Conservation (phyloP, 2,113 vertebrate genomes). For the Aegotheles bennettii region DNA sequence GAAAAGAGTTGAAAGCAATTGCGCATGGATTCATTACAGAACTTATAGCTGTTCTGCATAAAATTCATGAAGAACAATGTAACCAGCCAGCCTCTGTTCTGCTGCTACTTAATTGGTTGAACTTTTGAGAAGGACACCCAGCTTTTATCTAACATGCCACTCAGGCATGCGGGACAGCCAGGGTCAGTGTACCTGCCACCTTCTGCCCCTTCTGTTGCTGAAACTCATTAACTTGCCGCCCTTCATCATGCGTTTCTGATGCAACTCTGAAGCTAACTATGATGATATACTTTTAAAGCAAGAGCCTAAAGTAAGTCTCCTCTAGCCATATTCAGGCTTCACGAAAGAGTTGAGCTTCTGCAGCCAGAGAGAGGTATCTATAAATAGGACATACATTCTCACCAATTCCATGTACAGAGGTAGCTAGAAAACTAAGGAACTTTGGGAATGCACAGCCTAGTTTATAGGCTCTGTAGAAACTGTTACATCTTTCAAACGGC, state of each 20-base stretch:
- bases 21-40: slow-evolving; percentile 31
- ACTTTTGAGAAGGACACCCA: background rate
- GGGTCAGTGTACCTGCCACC: fast-evolving
- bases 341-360: background rate
- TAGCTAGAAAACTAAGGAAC: background rate
- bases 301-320: background rate
- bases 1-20: slow-evolving; percentile 57
- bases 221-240: background rate
- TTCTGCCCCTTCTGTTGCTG: background rate
- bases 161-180: background rate
- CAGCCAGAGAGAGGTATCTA: background rate
- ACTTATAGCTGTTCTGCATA: slow-evolving; percentile 19
- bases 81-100: background rate
- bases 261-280: background rate
- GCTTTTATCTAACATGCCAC: background rate
- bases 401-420: background rate
- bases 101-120: background rate
- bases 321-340: background rate
- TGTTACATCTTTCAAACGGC: fast-evolving
- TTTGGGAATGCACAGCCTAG: background rate
- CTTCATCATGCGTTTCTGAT: background rate
- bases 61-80: slow-evolving; percentile 51
- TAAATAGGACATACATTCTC: background rate
- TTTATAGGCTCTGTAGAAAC: background rate
- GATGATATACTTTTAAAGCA: background rate